Evolutionary conservation across 2,888 invertebrate species (phyloP).

Genomic region (Leucophenga maculata): DNA sequence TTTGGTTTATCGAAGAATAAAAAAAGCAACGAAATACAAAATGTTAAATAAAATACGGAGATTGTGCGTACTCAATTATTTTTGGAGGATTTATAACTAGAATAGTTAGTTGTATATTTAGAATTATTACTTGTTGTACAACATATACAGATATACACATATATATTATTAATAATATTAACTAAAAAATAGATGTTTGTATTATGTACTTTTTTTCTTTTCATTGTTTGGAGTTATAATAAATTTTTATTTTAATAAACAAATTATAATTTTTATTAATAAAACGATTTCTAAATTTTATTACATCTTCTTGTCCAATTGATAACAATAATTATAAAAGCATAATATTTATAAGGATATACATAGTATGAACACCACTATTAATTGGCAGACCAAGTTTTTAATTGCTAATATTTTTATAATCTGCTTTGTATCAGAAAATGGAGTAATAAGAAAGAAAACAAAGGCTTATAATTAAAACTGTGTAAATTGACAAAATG

Average conservation of each 20-base stretch:
- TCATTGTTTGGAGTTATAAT: not conserved
- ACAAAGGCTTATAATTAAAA: too few species aligned
- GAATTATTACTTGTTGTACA: constrained; percentile 61
- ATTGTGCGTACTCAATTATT: not conserved
- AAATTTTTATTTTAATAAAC: not conserved
- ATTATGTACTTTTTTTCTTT: constrained; percentile 18
- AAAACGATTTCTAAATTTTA: too few species aligned
- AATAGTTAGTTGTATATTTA: constrained; percentile 42
- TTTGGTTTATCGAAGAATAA: too few species aligned
- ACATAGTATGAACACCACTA: too few species aligned
- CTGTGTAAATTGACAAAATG: too few species aligned
- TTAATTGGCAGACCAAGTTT: too few species aligned
- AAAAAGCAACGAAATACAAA: too few species aligned
- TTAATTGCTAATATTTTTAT: too few species aligned
- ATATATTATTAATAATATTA: not conserved
- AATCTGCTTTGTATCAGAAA: too few species aligned
- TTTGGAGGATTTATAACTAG: not conserved
- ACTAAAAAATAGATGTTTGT: not conserved
- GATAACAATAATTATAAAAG: not conserved
- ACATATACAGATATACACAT: constrained; percentile 53
- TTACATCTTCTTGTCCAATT: too few species aligned
- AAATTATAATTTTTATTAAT: constrained; percentile 12
- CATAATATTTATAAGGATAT: too few species aligned
- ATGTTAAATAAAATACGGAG: not conserved
- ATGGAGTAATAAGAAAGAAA: too few species aligned